These are phyloP conservation scores for Actinernus sp. DNA, from an alignment of 92 coral and sea anemone genomes.

Conservation along the genomic window DNA sequence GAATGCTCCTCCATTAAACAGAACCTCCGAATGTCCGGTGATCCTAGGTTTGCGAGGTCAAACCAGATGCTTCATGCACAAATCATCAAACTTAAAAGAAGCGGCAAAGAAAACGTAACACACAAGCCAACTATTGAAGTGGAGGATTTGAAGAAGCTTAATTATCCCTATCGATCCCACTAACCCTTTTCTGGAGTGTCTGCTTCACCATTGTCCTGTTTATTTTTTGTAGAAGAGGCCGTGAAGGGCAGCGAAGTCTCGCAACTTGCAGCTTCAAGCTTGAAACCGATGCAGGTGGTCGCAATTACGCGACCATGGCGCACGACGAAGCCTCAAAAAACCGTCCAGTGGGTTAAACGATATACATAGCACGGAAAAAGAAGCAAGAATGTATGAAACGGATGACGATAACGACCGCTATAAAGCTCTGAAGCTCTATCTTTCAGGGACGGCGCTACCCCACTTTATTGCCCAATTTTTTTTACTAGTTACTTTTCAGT, in stretches of 20 bases:
- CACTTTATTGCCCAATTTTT: too few species aligned
- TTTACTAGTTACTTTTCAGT: too few species aligned
- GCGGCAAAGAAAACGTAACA: conserved; percentile 45
- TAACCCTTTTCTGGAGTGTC: conserved; percentile 17
- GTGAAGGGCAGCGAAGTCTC: conserved; percentile 57
- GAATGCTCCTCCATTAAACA: conserved; percentile 14
- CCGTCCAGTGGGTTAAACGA: too few species aligned
- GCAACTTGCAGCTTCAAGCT: conserved; percentile 24
- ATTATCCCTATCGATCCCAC: too few species aligned
- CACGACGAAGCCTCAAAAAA: too few species aligned
- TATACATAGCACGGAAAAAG: conserved; percentile 36
- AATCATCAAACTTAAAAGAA: too few species aligned
- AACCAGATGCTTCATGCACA: conserved; percentile 55
- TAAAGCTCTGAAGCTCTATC: conserved; percentile 32
- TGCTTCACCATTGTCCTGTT: conserved; percentile 48
- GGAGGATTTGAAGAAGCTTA: conserved; percentile 53
- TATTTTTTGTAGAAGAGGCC: too few species aligned
- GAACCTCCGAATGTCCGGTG: conserved; percentile 22
- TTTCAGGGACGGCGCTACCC: too few species aligned
- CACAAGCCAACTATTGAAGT: conserved; percentile 58
- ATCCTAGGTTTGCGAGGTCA: conserved; percentile 41
- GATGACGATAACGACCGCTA: conserved; percentile 34
- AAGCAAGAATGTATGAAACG: conserved; percentile 57
- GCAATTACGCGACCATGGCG: too few species aligned
- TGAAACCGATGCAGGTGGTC: too few species aligned